Evolutionary conservation across 2,113 vertebrate species (phyloP), one percentile per base, ranked within the genome.

Genomic region (Mungos mungo): DNA sequence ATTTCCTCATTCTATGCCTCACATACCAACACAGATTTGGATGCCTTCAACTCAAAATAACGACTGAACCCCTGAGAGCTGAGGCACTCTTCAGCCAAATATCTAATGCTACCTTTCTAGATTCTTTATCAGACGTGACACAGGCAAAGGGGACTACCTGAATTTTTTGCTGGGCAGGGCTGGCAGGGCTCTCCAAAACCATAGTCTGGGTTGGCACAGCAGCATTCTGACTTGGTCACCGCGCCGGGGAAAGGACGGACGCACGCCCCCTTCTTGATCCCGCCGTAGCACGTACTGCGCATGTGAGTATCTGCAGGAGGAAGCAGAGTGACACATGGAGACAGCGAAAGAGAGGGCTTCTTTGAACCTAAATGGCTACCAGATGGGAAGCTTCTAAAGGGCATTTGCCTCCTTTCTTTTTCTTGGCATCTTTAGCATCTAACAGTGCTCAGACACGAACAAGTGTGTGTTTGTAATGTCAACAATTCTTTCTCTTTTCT

Each of bases 141-240:
- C 14, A 8, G 69, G 52, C 7, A 21, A 35, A 5, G 1, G 41
- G 3, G n/a, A 97, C 90, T 97, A 99, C 99, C 99, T 0, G 99
- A 99, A 98, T 99, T 99, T 94, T 99, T 99, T 15, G 99, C 99
- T 0, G 99, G 99, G 93, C 99, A 99, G 29, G 99, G 99, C 0
- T 99, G 99, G 97, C 99, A 99, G 0, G 99, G 99, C 97, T 99
- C 99, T 74, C 99, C 99, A 6, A 99, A 99, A 15, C 99, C 99
- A 0, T 99, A 99, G 93, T 99, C 99, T 0, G 99, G 99, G 95
- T 99, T 99, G 88, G 99, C 99, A 50, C 99, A 99, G 98, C 99
- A 99, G 97, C 99, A 99, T 93, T 99, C 99, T 0, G 99, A 99
- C 97, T 99, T 99, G 96, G 99, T 99, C 97, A 99, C 99, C 0